These are phyloP conservation scores for Luperina nickerlii DNA, from an alignment of 2,888 invertebrate genomes.

Conservation along the genomic window DNA sequence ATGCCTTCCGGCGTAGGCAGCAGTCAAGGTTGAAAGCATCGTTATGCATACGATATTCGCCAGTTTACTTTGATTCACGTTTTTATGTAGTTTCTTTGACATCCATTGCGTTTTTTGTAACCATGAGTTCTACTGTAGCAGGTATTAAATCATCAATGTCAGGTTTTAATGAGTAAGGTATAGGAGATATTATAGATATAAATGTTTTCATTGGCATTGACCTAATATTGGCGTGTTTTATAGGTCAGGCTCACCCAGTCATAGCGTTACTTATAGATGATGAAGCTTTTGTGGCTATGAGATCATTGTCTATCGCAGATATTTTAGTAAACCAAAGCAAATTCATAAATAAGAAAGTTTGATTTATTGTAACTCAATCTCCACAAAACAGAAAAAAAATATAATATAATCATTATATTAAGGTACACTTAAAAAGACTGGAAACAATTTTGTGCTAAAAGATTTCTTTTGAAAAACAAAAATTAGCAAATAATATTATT, in stretches of 20 bases:
- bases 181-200: background rate
- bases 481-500: background rate
- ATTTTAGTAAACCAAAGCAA: constrained; percentile 1
- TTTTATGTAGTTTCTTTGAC: constrained; percentile 31
- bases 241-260: constrained; percentile 33
- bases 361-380: no score
- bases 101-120: constrained; percentile 24
- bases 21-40: constrained; percentile 53
- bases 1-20: constrained; percentile 56
- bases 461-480: background rate
- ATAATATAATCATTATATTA: background rate
- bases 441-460: background rate
- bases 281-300: constrained; percentile 7
- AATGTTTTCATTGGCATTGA: constrained; percentile 36
- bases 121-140: background rate
- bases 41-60: constrained; percentile 34
- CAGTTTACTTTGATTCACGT: constrained; percentile 38
- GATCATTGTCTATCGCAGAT: constrained; percentile 8
- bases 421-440: background rate
- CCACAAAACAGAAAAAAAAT: background rate
- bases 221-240: constrained; percentile 21
- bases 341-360: background rate
- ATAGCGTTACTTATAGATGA: constrained; percentile 17
- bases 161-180: constrained; percentile 14
- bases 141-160: background rate